Base-by-base conservation (phyloP, 1,140 invertebrate species). In the Globodera ellingtonae region DNA sequence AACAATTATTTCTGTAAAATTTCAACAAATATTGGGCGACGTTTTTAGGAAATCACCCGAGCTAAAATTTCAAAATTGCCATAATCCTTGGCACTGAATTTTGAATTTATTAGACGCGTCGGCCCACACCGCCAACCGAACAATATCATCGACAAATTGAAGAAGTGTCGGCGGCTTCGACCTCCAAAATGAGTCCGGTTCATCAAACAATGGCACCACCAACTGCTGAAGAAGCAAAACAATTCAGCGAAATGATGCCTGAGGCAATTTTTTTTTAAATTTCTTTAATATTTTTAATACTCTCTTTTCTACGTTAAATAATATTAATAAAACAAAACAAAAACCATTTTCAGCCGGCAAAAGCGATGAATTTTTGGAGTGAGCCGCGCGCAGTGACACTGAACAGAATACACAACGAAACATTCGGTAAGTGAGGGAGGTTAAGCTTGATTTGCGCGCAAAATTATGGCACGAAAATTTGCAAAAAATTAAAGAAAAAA, bases 351-450 rank as follows among this genome's bases (percentile, higher is more conserved):
- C 18, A 62, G 67, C 47, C 46, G 21, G 6, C 24, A 10, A 79
- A 70, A 46, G 4, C 75, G 24, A 81, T 65, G 44, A 94, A 94
- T 85, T 94, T 95, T 79, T 98, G 95, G 95, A 95, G 95, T 1
- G 92, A 94, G 0, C 93, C 94, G 52, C 91, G 94, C 80, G 91
- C 91, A 4, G 94, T 97, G 6, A 86, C 91, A 78, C 91, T 97
- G 48, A 90, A 92, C 65, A 90, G 95, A 69, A 93, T 94, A 85
- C 92, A 93, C 0, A 92, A 92, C 24, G 92, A 87, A 66, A 88
- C 88, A 44, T 88, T 88, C 69, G 87, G 85, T 86, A 35, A 24
- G 24, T 24, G 24, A 24, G 24, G 24, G 24, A 67, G 82, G 66
- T 6, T 21, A 35, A 35, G 35, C 35, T 35, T 35, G 35, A 35